Conservation (phyloP, 1,140 invertebrate species). For the Theocolax elegans region DNA sequence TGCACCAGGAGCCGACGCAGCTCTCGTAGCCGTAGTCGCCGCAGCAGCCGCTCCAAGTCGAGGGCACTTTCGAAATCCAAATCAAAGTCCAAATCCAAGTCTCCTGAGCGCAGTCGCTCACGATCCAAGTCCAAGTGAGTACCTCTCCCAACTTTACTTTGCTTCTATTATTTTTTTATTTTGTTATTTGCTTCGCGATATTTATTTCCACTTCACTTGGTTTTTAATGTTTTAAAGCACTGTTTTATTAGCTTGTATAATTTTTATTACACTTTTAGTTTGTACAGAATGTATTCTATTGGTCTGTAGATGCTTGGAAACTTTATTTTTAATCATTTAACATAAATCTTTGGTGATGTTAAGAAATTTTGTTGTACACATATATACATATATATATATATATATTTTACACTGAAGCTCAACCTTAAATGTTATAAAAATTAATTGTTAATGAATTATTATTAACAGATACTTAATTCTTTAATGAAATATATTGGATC, state of each 20-base stretch:
- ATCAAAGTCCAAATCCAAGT: slow-evolving; percentile 76
- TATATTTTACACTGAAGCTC: too few species aligned
- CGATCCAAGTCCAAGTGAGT: slow-evolving; percentile 71
- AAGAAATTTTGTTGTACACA: too few species aligned
- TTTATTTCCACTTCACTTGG: slow-evolving; percentile 8
- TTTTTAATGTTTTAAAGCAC: not conserved
- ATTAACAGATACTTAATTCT: too few species aligned
- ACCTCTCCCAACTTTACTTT: slow-evolving; percentile 37
- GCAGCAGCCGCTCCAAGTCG: slow-evolving; percentile 76
- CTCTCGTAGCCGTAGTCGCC: slow-evolving; percentile 71
- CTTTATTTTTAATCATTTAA: slow-evolving; percentile 21
- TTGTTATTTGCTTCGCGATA: slow-evolving; percentile 28
- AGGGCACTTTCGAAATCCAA: slow-evolving; percentile 78
- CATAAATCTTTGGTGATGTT: not conserved
- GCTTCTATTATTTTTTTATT: too few species aligned
- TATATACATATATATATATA: too few species aligned
- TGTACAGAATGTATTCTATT: not conserved
- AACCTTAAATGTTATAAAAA: too few species aligned
- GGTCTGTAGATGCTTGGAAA: slow-evolving; percentile 9
- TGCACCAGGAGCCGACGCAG: slow-evolving; percentile 65
- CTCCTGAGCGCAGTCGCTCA: slow-evolving; percentile 73
- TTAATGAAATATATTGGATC: too few species aligned
- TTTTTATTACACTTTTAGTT: not conserved
- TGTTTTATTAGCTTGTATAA: slow-evolving; percentile 27
- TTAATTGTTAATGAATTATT: too few species aligned